Conservation (phyloP, 2,113 vertebrate genomes). For the Triplophysa rosa region DNA sequence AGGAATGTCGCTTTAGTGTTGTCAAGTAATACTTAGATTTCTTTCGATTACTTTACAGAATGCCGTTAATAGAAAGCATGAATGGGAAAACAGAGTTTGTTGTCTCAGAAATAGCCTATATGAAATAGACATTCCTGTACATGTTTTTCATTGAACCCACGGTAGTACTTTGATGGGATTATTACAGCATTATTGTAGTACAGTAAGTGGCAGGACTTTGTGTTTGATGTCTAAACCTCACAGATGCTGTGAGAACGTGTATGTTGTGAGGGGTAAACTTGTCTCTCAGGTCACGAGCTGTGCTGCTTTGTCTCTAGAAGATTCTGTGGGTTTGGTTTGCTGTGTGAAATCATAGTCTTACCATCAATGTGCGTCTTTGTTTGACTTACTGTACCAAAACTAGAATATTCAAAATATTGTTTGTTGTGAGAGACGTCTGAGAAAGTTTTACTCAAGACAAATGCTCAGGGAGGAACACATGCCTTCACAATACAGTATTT, state of each 20-base stretch:
- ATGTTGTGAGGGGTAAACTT: slow-evolving; percentile 30
- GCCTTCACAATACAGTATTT: neutral
- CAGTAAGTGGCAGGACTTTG: neutral
- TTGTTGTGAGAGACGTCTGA: slow-evolving; percentile 30
- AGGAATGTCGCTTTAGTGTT: no score
- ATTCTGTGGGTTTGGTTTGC: slow-evolving; percentile 47
- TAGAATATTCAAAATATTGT: slow-evolving; percentile 23
- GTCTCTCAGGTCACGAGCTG: slow-evolving; percentile 43
- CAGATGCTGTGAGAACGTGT: neutral
- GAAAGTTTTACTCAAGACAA: slow-evolving; percentile 19
- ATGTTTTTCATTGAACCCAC: neutral
- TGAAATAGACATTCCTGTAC: neutral
- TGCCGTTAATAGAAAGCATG: neutral
- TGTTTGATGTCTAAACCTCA: neutral
- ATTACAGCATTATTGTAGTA: neutral
- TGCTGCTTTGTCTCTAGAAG: slow-evolving; percentile 47
- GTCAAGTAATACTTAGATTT: no score
- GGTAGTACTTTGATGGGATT: neutral
- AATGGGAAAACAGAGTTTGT: neutral
- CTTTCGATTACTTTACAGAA: no score
- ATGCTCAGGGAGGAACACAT: neutral
- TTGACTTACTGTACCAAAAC: slow-evolving; percentile 36
- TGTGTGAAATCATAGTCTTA: slow-evolving; percentile 31
- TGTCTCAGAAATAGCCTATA: no score
- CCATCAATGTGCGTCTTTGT: slow-evolving; percentile 17